Percentiles rank a stretch among this genome's conserved stretches.
These are phyloP conservation scores for Taurulus bubalis DNA, from an alignment of 2,113 vertebrate genomes.

Conservation along the genomic window DNA sequence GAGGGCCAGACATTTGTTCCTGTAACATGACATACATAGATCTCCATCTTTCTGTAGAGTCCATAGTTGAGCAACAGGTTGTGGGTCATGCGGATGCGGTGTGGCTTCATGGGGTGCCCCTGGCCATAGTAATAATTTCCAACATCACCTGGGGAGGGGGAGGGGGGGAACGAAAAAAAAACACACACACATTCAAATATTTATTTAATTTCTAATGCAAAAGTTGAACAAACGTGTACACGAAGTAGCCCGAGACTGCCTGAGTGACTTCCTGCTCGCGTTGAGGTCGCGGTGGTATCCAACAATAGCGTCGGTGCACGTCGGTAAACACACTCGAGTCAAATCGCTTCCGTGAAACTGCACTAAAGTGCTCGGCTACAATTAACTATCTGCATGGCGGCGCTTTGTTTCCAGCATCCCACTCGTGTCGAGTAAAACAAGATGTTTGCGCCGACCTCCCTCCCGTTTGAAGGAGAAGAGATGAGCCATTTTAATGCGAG, in stretches of 20 bases:
- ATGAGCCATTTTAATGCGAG: constrained; percentile 24
- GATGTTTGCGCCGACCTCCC: neutral
- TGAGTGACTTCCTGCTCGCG: neutral
- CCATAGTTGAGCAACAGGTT: constrained; percentile 98
- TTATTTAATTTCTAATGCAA: neutral
- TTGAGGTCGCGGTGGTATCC: neutral
- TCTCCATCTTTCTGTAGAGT: constrained; percentile 99
- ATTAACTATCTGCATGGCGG: neutral
- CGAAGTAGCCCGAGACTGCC: neutral
- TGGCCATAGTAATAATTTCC: constrained; percentile 99
- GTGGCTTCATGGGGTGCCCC: constrained; percentile 98
- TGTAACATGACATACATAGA: constrained; percentile 88
- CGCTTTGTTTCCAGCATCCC: neutral
- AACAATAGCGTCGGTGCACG: neutral
- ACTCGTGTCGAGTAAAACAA: neutral
- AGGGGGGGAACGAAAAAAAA: neutral
- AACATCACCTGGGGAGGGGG: constrained; percentile 88
- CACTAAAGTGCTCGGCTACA: neutral
- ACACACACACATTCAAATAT: neutral
- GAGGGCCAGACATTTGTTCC: neutral
- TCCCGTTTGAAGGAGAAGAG: neutral
- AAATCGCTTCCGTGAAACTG: neutral
- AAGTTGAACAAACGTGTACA: neutral
- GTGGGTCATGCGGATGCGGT: constrained; percentile 98
- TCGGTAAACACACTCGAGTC: neutral